Base-by-base conservation (phyloP, 2,888 invertebrate species). In the Dynastes maya region DNA sequence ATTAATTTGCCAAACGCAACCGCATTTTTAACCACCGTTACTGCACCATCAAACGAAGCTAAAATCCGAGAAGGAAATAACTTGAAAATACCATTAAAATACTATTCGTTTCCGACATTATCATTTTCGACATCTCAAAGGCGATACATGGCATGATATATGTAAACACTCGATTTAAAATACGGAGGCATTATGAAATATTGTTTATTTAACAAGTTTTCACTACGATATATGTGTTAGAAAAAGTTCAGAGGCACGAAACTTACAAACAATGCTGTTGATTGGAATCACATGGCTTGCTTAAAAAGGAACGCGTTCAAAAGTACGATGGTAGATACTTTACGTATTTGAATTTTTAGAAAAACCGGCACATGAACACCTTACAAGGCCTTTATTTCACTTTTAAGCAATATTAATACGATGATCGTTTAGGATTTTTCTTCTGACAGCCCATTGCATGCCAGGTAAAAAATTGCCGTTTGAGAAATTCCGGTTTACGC, bases 191-290 rank as follows among this genome's bases (percentile, higher is more conserved):
- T 32, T 68, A 51, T 71, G 70, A 55, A 32, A 32, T 71, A 71
- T 55, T 71, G 72, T 72, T 72, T 72, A 72, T 72, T 72, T 72
- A 40, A 72, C 53, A 72, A 72, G 13, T 72, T 45, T 72, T 40
- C 40, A 27, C 40, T 40, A 16, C 27, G 61, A 61, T 72, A 22
- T 61, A 61, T 72, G 72, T n/a, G 68, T 68, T 68, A 49, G 22
- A 29, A 68, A 49, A 68, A 68, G 27, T 68, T 68, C 49, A 68
- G 68, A 61, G 61, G 29, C 11, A 27, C 11, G 5, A 61, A 29
- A 68, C 9, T 37, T 68, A 68, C 68, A 68, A 68, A 68, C 68
- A 68, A 68, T 13, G 22, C 49, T 68, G 68, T 45, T 49, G 68
- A 68, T 45, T 51, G 11, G 61, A 61, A 61, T 61, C 61, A 61